A percentile compares a stretch with the other conserved stretches of the same genome.
Evolutionary conservation across 2,888 invertebrate species (phyloP).

Genomic region (Venusia cambrica): DNA sequence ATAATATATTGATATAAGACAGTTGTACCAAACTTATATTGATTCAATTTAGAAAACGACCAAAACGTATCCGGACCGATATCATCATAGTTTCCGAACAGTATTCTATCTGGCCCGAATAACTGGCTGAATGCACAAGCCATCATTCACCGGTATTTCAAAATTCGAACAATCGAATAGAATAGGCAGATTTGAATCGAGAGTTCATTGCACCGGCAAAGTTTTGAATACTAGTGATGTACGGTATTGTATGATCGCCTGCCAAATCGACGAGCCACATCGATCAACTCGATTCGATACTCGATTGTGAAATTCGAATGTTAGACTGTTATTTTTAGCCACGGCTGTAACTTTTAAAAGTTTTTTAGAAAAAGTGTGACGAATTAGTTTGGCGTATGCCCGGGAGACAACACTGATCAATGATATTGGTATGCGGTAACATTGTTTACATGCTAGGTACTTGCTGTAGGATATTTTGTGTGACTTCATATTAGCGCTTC

Average conservation of each 20-base stretch:
- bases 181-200: slow-evolving; percentile 12
- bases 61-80: neutral
- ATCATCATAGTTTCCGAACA: slow-evolving; percentile 13
- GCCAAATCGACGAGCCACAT: slow-evolving; percentile 45
- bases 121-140: slow-evolving; percentile 13
- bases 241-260: slow-evolving; percentile 43
- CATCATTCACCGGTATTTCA: slow-evolving; percentile 21
- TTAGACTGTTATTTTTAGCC: slow-evolving; percentile 15
- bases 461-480: too few relatives aligned
- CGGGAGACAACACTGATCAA: neutral
- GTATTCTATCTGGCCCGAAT: slow-evolving; percentile 10
- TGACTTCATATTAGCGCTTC: too few relatives aligned
- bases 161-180: slow-evolving; percentile 23
- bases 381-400: slow-evolving; percentile 1
- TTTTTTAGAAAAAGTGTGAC: slow-evolving; percentile 14
- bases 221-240: slow-evolving; percentile 27
- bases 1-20: too few relatives aligned
- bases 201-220: slow-evolving; percentile 14
- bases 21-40: too few relatives aligned
- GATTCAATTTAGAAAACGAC: too few relatives aligned
- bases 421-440: neutral
- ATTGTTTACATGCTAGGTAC: too few relatives aligned
- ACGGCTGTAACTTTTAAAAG: slow-evolving; percentile 15
- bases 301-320: slow-evolving; percentile 28
- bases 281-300: slow-evolving; percentile 31